A percentile compares a stretch with the other conserved stretches of the same genome.
Conservation (phyloP, 2,888 invertebrate species). For the Tenthredo scrophulariae region DNA sequence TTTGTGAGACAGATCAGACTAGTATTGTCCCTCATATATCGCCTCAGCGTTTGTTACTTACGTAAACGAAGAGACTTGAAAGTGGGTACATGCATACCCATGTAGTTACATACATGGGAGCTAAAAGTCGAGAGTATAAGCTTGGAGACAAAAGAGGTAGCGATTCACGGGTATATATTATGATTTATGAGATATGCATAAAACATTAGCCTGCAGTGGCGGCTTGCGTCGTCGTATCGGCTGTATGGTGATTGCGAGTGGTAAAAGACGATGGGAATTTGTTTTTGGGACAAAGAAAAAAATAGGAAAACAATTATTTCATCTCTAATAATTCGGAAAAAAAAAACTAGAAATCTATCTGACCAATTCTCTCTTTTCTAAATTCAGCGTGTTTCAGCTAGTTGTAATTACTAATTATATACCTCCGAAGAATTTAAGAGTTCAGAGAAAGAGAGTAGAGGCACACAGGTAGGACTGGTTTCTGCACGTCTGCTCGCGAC, state of each 20-base stretch:
- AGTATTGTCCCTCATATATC: neutral
- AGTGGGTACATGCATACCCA: slow-evolving; percentile 10
- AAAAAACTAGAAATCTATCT: neutral
- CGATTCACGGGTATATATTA: slow-evolving; percentile 35
- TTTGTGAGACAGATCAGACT: neutral
- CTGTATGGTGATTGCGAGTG: neutral
- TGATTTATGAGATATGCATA: slow-evolving; percentile 43
- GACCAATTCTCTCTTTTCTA: neutral
- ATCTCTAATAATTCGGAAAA: neutral
- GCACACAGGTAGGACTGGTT: slow-evolving; percentile 42
- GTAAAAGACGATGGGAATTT: neutral
- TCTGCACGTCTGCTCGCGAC: slow-evolving; percentile 50
- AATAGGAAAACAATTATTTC: neutral
- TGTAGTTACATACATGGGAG: slow-evolving; percentile 6
- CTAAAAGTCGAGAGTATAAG: neutral
- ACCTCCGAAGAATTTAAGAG: slow-evolving; percentile 18
- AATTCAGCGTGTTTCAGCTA: neutral
- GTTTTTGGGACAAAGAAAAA: neutral
- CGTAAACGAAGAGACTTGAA: slow-evolving; percentile 45
- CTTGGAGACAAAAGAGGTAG: slow-evolving; percentile 40
- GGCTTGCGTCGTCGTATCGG: neutral
- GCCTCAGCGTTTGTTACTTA: neutral
- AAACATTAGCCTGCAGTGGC: slow-evolving; percentile 11
- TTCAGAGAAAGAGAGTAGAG: slow-evolving; percentile 25
- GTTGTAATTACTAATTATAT: slow-evolving; percentile 9